These are phyloP conservation scores for Eurytoma californica DNA, from an alignment of 2,888 invertebrate genomes.

Conservation along the genomic window DNA sequence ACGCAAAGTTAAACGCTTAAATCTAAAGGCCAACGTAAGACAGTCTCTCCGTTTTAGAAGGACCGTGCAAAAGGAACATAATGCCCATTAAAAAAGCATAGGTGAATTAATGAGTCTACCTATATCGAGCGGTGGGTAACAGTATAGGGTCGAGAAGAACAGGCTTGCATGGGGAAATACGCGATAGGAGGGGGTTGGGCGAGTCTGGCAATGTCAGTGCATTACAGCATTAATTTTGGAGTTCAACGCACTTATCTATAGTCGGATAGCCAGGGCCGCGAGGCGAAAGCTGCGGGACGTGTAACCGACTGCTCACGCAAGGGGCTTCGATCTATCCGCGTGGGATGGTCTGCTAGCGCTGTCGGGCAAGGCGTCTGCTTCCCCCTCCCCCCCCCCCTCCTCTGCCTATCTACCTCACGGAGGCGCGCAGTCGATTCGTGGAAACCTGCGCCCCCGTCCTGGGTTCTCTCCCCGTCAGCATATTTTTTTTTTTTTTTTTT, in stretches of 20 bases:
- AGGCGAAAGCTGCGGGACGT: slow-evolving; percentile 43
- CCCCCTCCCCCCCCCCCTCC: too few relatives aligned
- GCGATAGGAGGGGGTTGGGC: slow-evolving; percentile 46
- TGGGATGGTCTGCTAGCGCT: slow-evolving; percentile 1
- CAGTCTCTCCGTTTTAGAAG: too few relatives aligned
- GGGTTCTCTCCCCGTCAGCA: slow-evolving; percentile 9
- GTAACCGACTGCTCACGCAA: slow-evolving; percentile 62
- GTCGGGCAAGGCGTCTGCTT: not conserved
- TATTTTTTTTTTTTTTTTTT: too few relatives aligned
- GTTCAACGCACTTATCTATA: slow-evolving; percentile 64
- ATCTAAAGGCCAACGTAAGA: too few relatives aligned
- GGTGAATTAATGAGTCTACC: too few relatives aligned
- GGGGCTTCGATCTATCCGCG: slow-evolving; percentile 55
- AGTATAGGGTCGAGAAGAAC: slow-evolving; percentile 33
- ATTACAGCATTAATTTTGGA: slow-evolving; percentile 65
- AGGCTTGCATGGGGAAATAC: slow-evolving; percentile 29
- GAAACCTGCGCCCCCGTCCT: slow-evolving; percentile 7
- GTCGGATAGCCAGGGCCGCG: not conserved
- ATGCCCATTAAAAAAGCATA: too few relatives aligned
- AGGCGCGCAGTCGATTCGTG: slow-evolving; percentile 18
- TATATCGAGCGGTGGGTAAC: slow-evolving; percentile 56
- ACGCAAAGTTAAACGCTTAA: too few relatives aligned
- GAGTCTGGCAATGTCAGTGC: slow-evolving; percentile 56
- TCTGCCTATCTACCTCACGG: not conserved
- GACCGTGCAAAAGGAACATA: too few relatives aligned